Evolutionary conservation across 2,888 invertebrate species (phyloP), one percentile per base, ranked within the genome.

Genomic region (Aleiodes leptofemur): DNA sequence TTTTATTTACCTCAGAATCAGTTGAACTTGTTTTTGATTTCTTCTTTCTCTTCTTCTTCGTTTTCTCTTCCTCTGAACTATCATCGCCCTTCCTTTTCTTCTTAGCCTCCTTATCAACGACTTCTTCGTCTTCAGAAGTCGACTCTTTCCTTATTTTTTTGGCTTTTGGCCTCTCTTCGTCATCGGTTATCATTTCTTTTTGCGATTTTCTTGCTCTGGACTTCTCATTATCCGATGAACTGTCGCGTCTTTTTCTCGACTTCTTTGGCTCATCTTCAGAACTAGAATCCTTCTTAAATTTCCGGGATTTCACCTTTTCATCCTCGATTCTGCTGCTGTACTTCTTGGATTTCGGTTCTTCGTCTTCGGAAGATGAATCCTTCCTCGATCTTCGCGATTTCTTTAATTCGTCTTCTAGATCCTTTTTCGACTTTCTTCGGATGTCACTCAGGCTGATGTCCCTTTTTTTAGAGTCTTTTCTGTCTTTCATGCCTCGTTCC

Each of bases 91-190:
- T 94, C 23, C 92, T 92, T 81, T 93, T 93, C 77, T 93, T 92
- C 74, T 92, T 92, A 77, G 91, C 91, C 78, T 94, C 93, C 79
- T 92, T 93, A 53, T 93, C 94, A 0, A 92, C 92, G 57, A 92
- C 92, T 0, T 93, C 93, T 34, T 94, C 94, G 0, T 93, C 93
- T 13, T 93, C 94, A 0, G 94, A 92, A 73, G 92, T 91, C 73
- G 93, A 92, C 76, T 90, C 90, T 56, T 90, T 92, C 90, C 84
- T 87, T 1, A 85, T 84, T 81, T 85, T 89, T 69, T 88, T 89
- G 1, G 81, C 31, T 48, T 86, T 85, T 3, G 85, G 70, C 64
- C 86, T 85, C 9, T 78, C 78, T 50, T 89, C 89, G 14, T 89
- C 89, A 13, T 89, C 89, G 66, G 87, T 80, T 14, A 85, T 86